These are phyloP conservation scores for Cyprinodon brontotheroides DNA, from an alignment of 2,113 vertebrate genomes.

Conservation along the genomic window DNA sequence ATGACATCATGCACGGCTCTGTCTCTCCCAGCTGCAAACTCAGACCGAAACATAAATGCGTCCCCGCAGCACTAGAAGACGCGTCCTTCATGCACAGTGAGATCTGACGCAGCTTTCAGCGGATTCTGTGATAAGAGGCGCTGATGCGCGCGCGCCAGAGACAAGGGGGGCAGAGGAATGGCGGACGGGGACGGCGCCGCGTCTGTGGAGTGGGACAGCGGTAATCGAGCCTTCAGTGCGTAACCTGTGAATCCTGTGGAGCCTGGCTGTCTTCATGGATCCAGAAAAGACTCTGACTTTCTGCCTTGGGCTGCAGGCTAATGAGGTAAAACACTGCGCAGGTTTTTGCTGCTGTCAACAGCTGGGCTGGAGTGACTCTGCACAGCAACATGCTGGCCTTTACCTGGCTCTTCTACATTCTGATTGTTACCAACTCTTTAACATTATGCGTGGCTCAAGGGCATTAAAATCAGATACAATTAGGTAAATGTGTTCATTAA, in stretches of 20 bases:
- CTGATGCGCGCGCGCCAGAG: slow-evolving; percentile 7
- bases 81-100: slow-evolving; percentile 7
- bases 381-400: slow-evolving; percentile 54
- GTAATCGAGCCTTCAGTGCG: slow-evolving; percentile 54
- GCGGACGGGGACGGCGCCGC: slow-evolving; percentile 61
- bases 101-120: neutral
- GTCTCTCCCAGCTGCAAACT: slow-evolving; percentile 40
- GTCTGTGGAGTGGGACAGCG: slow-evolving; percentile 61
- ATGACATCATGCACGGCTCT: slow-evolving; percentile 70
- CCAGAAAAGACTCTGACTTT: slow-evolving; percentile 77
- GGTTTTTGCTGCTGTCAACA: slow-evolving; percentile 53
- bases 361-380: slow-evolving; percentile 54
- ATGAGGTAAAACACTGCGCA: slow-evolving; percentile 61
- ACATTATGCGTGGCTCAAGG: neutral
- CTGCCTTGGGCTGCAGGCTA: slow-evolving; percentile 71
- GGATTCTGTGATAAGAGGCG: neutral
- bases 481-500: neutral
- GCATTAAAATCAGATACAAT: neutral
- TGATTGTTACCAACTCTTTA: neutral
- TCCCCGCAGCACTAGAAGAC: slow-evolving; percentile 16
- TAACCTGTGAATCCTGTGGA: slow-evolving; percentile 31
- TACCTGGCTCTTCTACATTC: slow-evolving; percentile 31
- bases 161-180: slow-evolving; percentile 55
- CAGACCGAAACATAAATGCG: slow-evolving; percentile 21
- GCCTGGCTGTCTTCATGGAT: slow-evolving; percentile 63